These are phyloP conservation scores for Campaea margaritaria DNA, from an alignment of 2,888 invertebrate genomes.

Conservation along the genomic window DNA sequence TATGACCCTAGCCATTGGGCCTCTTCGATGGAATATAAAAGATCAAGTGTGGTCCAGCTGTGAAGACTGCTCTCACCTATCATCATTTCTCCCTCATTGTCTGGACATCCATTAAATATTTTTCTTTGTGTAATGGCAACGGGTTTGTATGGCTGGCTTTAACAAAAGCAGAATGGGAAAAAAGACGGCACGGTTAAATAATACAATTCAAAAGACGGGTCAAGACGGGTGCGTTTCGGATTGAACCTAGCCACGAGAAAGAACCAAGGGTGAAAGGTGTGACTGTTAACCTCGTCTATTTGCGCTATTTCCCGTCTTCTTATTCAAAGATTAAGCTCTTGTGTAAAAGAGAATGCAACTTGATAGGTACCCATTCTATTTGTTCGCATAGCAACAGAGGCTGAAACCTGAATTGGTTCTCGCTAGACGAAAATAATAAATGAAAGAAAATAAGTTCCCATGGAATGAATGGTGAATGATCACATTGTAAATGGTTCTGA, in stretches of 20 bases:
- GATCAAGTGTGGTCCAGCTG: constrained; percentile 68
- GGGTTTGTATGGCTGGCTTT: constrained; percentile 73
- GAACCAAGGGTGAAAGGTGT: constrained; percentile 40
- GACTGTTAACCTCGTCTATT: constrained; percentile 37
- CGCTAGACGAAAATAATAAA: constrained; percentile 26
- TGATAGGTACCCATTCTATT: constrained; percentile 19
- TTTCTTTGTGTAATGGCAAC: constrained; percentile 72
- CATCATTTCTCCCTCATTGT: constrained; percentile 82
- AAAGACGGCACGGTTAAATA: constrained; percentile 74
- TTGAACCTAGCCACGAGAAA: constrained; percentile 31
- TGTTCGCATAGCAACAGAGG: constrained; percentile 26
- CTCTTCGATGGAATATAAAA: constrained; percentile 66
- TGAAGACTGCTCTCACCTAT: constrained; percentile 83
- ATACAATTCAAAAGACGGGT: constrained; percentile 69
- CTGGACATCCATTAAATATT: constrained; percentile 75
- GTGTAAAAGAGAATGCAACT: constrained; percentile 27
- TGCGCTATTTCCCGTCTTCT: constrained; percentile 41
- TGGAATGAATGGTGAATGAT: constrained; percentile 25
- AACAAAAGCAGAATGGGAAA: constrained; percentile 76
- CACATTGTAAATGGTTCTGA: constrained; percentile 25
- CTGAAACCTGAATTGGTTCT: constrained; percentile 36
- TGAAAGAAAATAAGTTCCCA: constrained; percentile 31
- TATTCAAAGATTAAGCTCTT: constrained; percentile 32
- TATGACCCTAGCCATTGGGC: constrained; percentile 71
- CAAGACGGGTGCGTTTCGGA: constrained; percentile 56